Evolutionary conservation across 2,113 vertebrate species (phyloP), one percentile per base, ranked within the genome.

Genomic region (Blennius ocellaris): DNA sequence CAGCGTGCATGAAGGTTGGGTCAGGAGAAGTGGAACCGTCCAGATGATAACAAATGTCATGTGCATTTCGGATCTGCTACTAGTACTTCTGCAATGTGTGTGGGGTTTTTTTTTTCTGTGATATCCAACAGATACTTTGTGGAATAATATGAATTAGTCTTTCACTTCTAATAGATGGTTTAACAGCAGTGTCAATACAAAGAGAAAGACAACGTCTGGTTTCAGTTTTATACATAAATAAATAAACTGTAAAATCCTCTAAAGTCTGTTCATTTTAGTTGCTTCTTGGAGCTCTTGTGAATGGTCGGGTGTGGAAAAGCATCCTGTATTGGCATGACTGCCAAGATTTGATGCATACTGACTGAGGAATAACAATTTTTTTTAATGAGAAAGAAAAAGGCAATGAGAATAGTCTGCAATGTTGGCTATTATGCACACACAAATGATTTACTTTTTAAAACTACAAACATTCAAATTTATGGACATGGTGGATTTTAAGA

Each of bases 161-260:
- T 76, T 74, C 36, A 57, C 36, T 75, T 75, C 11, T 71, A 59
- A 21, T 63, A 36, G 0, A 67, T 62, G 41, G 57, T 17, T 74
- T 58, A 78, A 69, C 66, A 45, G 16, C 2, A 38, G 11, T 76
- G 62, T 49, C 14, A 60, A 1, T 56, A 8, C n/a, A 14, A 44
- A 12, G 36, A 47, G 12, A 56, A 30, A 30, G 57, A 51, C 8
- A 3, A 65, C 10, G 15, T 11, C 11, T 56, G 41, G 44, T 75
- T 62, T 59, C 1, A n/a, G n/a, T 78, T 85, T 71, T 81, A 39
- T 78, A 85, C 15, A 47, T 78, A 85, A 12, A 47, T 41, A 15
- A 80, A 80, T 80, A 80, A 74, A 78, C 67, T 16, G 50, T 54
- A 60, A 72, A 59, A 65, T 56, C 48, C 41, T 55, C 37, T 14